Base-by-base conservation (phyloP, 2,797 vertebrate species). In the Sarcoramphus papa region DNA sequence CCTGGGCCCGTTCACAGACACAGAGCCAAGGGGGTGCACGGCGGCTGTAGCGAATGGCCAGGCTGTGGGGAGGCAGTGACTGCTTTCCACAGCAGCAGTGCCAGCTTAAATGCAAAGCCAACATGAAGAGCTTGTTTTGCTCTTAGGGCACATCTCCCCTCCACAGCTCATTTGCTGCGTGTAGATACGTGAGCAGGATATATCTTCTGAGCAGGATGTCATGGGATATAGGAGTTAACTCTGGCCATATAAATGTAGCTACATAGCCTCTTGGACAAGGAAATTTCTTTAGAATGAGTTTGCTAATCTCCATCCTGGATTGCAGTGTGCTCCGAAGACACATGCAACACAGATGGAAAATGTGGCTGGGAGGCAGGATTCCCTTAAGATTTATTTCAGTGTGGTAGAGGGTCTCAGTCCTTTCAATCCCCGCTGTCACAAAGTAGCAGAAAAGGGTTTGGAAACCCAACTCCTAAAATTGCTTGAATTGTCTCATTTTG, bases 1-100 rank as follows among this genome's bases (percentile, higher is more conserved):
- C 43, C 23, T 10, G 59, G 31, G 51, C 11, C 15, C 0, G 1
- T 20, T 47, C 15, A 13, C 24, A 23, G 69, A 20, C 0, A 1
- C 27, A 17, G 41, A 45, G 59, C 51, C 16, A 37, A n/a, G 33
- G 4, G 31, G 59, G 22, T 43, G 53, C 70, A 33, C 1, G 2
- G 35, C 25, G 69, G 47, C 35, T 45, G 33, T 3, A 27, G 17
- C 3, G 30, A 43, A 30, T 1, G n/a, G 16, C 79, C 35, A 12
- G 73, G 45, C 78, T 77, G 76, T 1, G 2, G 14, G 47, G 17
- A 20, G 12, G 43, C 37, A 45, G 18, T 4, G 2, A 5, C 33
- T 40, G 33, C 76, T 62, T 65, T 62, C 59, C 41, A 23, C 57
- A 54, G 78, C 45, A 6, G 4, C 45, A 4, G 41, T 25, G 59